Evolutionary conservation across 64 coral and sea anemone species (phyloP).

Genomic region (Montipora foliosa): DNA sequence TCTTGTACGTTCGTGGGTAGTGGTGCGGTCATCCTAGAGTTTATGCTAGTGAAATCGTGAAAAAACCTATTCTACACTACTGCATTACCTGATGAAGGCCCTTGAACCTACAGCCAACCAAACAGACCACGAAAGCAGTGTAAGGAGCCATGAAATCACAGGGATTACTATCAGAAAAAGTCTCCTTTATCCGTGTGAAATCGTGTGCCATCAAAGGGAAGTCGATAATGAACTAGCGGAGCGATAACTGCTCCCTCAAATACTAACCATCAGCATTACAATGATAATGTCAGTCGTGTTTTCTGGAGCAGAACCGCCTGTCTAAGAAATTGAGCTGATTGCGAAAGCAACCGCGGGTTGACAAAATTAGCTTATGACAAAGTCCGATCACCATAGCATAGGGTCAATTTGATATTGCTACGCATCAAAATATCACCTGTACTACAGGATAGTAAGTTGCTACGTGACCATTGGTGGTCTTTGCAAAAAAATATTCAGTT

Average conservation of each 20-base stretch:
- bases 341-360: not conserved
- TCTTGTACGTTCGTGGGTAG: no score
- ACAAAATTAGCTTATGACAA: not conserved
- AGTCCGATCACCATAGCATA: not conserved
- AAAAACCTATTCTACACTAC: not conserved
- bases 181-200: not conserved
- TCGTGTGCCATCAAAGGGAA: not conserved
- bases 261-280: not conserved
- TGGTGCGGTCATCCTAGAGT: no score
- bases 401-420: not conserved
- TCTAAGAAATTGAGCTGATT: not conserved
- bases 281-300: not conserved
- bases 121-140: slow-evolving; percentile 46
- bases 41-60: no score
- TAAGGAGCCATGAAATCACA: slow-evolving; percentile 20
- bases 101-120: slow-evolving; percentile 52
- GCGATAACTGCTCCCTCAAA: not conserved
- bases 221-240: not conserved
- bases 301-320: not conserved
- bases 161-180: not conserved
- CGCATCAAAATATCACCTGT: not conserved
- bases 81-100: not conserved
- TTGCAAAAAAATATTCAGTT: not conserved
- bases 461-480: not conserved
- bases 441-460: not conserved